phyloP scores from a whole-genome alignment of 1,140 invertebrate species.

The Drosophila ironensis region DNA sequence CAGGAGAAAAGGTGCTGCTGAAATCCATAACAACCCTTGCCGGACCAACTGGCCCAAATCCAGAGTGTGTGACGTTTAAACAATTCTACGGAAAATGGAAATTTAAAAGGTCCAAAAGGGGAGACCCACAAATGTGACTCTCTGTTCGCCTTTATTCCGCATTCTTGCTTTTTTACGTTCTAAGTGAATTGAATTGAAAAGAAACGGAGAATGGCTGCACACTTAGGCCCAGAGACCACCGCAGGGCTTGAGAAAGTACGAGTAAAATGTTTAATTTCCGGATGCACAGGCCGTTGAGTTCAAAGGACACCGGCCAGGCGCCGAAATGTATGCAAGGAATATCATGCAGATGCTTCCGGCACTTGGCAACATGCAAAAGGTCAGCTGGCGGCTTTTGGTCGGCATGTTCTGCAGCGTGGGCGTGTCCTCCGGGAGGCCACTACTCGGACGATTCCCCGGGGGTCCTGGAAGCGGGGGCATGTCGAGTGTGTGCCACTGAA shows the following conservation, averaged over 20 bases:
- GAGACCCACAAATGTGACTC: neutral
- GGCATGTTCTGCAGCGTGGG: neutral
- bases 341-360: slow-evolving; percentile 51
- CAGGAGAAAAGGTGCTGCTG: too few species aligned
- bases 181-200: slow-evolving; percentile 33
- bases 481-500: slow-evolving; percentile 31
- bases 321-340: slow-evolving; percentile 44
- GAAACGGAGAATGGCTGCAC: slow-evolving; percentile 21
- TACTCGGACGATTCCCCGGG: neutral
- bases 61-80: neutral
- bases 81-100: slow-evolving; percentile 14
- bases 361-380: slow-evolving; percentile 43
- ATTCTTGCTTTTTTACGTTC: neutral
- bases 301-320: slow-evolving; percentile 1
- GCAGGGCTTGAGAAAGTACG: slow-evolving; percentile 16
- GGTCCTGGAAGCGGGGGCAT: neutral
- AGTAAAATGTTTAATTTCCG: slow-evolving; percentile 41
- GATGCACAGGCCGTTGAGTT: slow-evolving; percentile 37
- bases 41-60: too few species aligned
- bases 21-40: too few species aligned
- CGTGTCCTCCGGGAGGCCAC: slow-evolving; percentile 8
- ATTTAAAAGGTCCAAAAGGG: slow-evolving; percentile 20
- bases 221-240: slow-evolving; percentile 29
- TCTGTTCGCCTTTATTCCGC: neutral
- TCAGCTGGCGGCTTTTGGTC: neutral